A percentile compares a stretch with the other conserved stretches of the same genome.
phyloP scores from a whole-genome alignment of 2,797 vertebrate genomes.

The Jordanella pulchra region DNA sequence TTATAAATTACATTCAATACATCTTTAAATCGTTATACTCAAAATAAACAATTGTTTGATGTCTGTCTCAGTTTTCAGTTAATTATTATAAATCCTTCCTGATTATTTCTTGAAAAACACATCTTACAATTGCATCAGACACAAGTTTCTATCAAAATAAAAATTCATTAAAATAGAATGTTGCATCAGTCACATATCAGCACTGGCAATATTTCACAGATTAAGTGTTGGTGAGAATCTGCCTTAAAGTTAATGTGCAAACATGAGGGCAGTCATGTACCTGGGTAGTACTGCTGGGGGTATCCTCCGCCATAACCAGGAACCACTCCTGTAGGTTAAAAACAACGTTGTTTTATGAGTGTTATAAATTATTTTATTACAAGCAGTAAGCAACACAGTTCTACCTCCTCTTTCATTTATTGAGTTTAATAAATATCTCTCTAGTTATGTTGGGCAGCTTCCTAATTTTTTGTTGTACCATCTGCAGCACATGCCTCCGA shows the following conservation, averaged over 20 bases:
- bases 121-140: conserved; percentile 14
- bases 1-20: no score
- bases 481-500: conserved; percentile 27
- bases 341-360: conserved; percentile 5
- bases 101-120: conserved; percentile 43
- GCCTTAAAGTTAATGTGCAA: neutral
- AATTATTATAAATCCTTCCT: neutral
- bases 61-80: neutral
- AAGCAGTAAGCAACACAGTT: neutral
- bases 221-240: neutral
- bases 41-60: no score
- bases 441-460: conserved; percentile 6
- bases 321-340: conserved; percentile 42
- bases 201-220: neutral
- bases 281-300: conserved; percentile 76
- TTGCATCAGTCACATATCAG: neutral
- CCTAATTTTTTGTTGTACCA: conserved; percentile 21
- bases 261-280: conserved; percentile 43
- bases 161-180: neutral
- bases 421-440: conserved; percentile 11
- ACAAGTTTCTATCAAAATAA: conserved; percentile 2
- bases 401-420: conserved; percentile 22
- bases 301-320: conserved; percentile 74
- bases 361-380: neutral
- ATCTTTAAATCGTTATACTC: no score